phyloP scores from a whole-genome alignment of 2,113 vertebrate species.

The Pygoscelis antarcticus region DNA sequence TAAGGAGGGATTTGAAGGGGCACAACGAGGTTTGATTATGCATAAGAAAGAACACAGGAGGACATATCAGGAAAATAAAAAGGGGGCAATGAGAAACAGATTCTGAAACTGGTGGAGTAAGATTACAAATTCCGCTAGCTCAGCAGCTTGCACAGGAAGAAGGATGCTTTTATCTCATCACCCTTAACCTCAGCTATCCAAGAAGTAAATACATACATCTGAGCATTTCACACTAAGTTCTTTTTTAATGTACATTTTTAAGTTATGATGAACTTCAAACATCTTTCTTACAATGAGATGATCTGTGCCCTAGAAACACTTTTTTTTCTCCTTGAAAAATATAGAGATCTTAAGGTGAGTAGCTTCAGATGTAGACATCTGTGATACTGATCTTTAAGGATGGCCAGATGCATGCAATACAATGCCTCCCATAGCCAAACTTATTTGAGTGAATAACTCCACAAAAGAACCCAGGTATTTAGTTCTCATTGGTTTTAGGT shows the following conservation, averaged over 20 bases:
- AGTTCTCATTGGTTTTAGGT: not conserved
- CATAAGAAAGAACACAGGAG: not conserved
- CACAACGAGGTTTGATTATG: not conserved
- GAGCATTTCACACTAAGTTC: not conserved
- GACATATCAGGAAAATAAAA: not conserved
- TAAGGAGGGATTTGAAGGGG: not conserved
- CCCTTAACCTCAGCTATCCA: not conserved
- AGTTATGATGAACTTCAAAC: not conserved
- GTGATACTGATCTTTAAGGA: not conserved
- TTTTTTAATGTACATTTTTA: not conserved
- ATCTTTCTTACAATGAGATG: not conserved
- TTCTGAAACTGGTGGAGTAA: not conserved
- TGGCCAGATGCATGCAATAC: not conserved
- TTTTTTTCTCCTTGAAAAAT: not conserved
- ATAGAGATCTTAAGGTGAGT: not conserved
- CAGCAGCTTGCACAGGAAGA: not conserved
- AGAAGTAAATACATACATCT: not conserved
- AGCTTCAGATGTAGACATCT: not conserved
- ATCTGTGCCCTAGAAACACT: not conserved
- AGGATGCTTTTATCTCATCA: not conserved
- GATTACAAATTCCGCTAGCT: not conserved
- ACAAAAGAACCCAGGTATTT: not conserved
- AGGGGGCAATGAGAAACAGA: not conserved
- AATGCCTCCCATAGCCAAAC: not conserved
- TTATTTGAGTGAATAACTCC: not conserved